Evolutionary conservation across 2,113 vertebrate genomes (phyloP).

Genomic region (Odontesthes bonariensis): DNA sequence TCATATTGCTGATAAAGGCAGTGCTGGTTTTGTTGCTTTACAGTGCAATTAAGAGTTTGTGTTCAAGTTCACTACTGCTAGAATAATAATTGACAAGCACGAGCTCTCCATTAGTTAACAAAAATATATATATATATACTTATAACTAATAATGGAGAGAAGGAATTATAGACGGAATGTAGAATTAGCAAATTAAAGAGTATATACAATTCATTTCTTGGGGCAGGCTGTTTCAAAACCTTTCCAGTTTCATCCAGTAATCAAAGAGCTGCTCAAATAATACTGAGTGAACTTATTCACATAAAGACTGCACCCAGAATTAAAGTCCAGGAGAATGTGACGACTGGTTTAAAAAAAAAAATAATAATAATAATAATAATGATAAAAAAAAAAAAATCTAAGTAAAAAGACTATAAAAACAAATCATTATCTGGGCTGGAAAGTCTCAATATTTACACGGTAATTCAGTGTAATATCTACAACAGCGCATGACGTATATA

Average conservation of each 20-base stretch:
- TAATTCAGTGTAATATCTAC: slow-evolving; percentile 24
- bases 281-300: slow-evolving; percentile 57
- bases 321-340: slow-evolving; percentile 4
- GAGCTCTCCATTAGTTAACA: slow-evolving; percentile 26
- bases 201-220: slow-evolving; percentile 47
- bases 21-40: slow-evolving; percentile 47
- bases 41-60: slow-evolving; percentile 55
- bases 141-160: slow-evolving; percentile 5
- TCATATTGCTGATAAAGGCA: slow-evolving; percentile 57
- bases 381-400: not conserved
- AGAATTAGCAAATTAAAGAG: slow-evolving; percentile 25
- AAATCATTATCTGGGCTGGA: not conserved
- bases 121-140: slow-evolving; percentile 8
- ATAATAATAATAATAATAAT: no score
- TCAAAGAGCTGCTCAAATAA: slow-evolving; percentile 60
- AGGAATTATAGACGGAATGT: slow-evolving; percentile 23
- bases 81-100: slow-evolving; percentile 33
- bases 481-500: slow-evolving; percentile 1
- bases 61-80: slow-evolving; percentile 44
- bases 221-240: not conserved
- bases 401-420: not conserved
- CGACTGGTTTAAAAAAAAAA: not conserved
- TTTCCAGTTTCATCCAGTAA: slow-evolving; percentile 22
- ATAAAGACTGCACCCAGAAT: not conserved
- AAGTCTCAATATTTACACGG: slow-evolving; percentile 22